Base-by-base conservation (phyloP, 2,797 vertebrate species). In the Urocyon cinereoargenteus region DNA sequence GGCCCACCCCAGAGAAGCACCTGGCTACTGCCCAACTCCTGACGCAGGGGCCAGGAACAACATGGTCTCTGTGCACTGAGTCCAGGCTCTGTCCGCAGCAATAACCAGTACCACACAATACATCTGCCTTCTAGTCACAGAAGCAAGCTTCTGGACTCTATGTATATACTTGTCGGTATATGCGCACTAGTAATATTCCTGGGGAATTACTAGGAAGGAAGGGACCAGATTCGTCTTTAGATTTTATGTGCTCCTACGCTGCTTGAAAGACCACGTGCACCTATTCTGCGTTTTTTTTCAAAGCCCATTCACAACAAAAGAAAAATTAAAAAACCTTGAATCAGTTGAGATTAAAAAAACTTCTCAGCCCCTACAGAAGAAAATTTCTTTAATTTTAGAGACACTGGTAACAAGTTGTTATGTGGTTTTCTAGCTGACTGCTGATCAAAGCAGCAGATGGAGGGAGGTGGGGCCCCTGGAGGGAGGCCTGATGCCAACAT, bases 381-480 rank as follows among this genome's bases (percentile, higher is more conserved):
- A 89, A 93, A 93, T 88, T 36, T 68, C 45, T 83, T 72, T 77
- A 92, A 92, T 92, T 96, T 90, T 73, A 95, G 91, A 68, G 61
- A 62, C 40, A n/a, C 0, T 70, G 61, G 64, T 82, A 86, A 62
- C 51, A 94, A 86, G 45, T 88, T 73, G 49, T 86, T 89, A 36
- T 61, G 92, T 79, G 57, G 86, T 83, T 83, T 95, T 78, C 78
- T 40, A 51, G 66, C 26, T 86, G 86, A 92, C 72, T 92, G 94
- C 82, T 91, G 82, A 93, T 92, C 86, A 94, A 88, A 96, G 79
- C 49, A n/a, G 92, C 86, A 64, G 78, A 70, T 3, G 66, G 66
- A 82, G 21, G 55, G 87, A 90, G 53, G 66, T 78, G 53, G 86
- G 89, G 93, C 83, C 53, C 16, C 53, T 1, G 45, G 62, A 78